These are phyloP conservation scores for Phrynocephalus guinanensis DNA, from an alignment of 2,797 vertebrate species.

Conservation along the genomic window DNA sequence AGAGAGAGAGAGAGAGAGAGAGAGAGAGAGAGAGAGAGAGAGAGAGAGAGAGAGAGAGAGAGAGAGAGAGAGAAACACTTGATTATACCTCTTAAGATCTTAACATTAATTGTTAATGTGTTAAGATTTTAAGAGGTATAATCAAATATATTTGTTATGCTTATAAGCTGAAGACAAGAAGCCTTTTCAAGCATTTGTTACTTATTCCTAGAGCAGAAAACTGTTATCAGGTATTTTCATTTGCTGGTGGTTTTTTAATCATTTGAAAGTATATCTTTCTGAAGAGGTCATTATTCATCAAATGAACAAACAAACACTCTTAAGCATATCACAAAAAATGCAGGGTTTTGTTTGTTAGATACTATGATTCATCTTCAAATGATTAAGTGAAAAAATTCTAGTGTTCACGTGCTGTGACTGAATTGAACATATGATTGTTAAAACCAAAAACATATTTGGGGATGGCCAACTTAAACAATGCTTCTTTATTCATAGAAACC, in stretches of 20 bases:
- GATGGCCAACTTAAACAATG: background rate
- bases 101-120: background rate
- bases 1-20: background rate
- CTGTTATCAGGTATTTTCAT: background rate
- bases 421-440: background rate
- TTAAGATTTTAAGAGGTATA: background rate
- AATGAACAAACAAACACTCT: background rate
- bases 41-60: background rate
- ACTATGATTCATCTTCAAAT: background rate
- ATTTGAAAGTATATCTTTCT: background rate
- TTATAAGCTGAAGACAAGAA: background rate
- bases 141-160: background rate
- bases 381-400: background rate
- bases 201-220: constrained; percentile 39
- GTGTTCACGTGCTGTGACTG: background rate
- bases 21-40: background rate
- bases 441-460: background rate
- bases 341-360: background rate
- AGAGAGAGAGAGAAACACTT: background rate
- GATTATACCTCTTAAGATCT: no score
- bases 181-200: constrained; percentile 30
- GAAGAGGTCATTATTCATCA: background rate
- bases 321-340: background rate
- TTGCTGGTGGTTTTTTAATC: constrained; percentile 7
- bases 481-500: background rate